A percentile compares a stretch with the other conserved stretches of the same genome.
phyloP scores from a whole-genome alignment of 2,113 vertebrate genomes.

The Sturnus vulgaris region DNA sequence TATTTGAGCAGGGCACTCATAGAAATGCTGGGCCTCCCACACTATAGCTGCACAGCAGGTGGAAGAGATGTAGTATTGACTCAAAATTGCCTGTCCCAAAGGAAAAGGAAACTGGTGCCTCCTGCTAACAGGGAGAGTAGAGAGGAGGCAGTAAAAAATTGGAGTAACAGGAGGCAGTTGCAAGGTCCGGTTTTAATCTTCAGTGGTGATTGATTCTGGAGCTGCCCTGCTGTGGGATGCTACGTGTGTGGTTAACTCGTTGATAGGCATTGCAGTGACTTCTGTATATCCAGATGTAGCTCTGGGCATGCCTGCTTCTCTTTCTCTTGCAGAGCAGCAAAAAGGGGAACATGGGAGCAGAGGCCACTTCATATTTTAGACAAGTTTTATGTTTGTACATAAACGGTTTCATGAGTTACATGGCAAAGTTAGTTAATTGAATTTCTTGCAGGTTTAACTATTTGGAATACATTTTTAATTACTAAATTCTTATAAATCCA shows the following conservation, averaged over 20 bases:
- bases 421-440: neutral
- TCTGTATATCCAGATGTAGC: neutral
- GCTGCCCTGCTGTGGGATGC: neutral
- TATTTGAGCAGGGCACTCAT: neutral
- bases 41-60: neutral
- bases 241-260: fast-evolving
- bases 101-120: neutral
- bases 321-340: neutral
- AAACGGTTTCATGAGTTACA: neutral
- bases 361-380: neutral
- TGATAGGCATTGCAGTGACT: neutral
- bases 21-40: neutral
- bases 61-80: neutral
- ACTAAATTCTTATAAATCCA: neutral
- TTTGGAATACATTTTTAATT: neutral
- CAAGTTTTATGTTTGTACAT: neutral
- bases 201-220: neutral
- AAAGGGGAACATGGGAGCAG: neutral
- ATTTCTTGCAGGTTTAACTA: neutral
- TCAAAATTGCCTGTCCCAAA: neutral
- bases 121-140: neutral
- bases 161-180: neutral
- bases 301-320: fast-evolving
- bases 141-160: neutral
- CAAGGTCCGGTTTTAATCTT: neutral